These are phyloP conservation scores for Anabacerthia variegaticeps DNA, from an alignment of 2,797 vertebrate species.

Conservation along the genomic window DNA sequence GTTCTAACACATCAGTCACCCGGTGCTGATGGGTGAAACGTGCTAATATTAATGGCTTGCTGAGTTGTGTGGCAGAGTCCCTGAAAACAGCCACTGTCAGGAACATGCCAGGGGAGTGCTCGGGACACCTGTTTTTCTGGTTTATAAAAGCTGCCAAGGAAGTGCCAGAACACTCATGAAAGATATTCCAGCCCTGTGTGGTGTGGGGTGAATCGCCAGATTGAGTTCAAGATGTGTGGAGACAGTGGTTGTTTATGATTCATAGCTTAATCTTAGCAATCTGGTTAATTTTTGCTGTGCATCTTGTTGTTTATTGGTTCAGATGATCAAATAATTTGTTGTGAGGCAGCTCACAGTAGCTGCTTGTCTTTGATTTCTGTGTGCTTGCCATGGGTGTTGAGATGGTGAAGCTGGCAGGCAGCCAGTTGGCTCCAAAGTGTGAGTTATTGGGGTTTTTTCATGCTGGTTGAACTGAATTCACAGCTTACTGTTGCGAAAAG, in stretches of 20 bases:
- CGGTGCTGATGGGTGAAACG: neutral
- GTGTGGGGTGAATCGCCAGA: neutral
- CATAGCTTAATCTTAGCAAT: neutral
- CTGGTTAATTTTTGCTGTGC: neutral
- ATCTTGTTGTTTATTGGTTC: neutral
- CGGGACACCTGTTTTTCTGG: conserved; percentile 44
- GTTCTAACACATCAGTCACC: neutral
- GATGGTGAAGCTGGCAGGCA: conserved; percentile 10
- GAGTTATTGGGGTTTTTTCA: neutral
- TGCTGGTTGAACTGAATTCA: conserved; percentile 32
- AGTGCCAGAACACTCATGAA: neutral
- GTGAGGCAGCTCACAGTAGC: neutral
- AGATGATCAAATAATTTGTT: neutral
- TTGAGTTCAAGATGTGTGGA: neutral
- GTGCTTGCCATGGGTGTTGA: neutral
- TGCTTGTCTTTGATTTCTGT: conserved; percentile 19
- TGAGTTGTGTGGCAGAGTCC: neutral
- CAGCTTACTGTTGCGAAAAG: neutral
- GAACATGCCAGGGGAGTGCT: neutral
- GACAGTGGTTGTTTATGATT: neutral
- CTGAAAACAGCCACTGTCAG: neutral
- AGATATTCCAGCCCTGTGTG: neutral
- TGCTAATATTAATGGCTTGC: neutral
- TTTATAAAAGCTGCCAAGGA: conserved; percentile 22
- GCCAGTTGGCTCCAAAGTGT: conserved; percentile 13